Conservation (phyloP, 2,888 invertebrate species). For the Cinara cedri region DNA sequence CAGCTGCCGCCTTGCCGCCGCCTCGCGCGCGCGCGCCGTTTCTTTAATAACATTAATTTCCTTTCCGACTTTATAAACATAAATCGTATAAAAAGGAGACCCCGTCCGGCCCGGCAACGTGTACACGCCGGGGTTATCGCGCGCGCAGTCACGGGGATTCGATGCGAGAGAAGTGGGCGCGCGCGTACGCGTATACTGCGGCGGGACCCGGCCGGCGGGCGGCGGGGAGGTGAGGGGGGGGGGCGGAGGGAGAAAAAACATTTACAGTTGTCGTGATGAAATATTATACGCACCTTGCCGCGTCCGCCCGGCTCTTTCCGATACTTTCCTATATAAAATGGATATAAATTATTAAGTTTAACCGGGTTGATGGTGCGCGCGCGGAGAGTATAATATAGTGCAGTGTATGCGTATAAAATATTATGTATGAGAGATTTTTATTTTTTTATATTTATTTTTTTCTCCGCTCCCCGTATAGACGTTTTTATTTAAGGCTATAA, state of each 20-base stretch:
- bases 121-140: slow-evolving; percentile 41
- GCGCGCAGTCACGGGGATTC: slow-evolving; percentile 6
- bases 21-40: no score
- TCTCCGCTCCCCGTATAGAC: not conserved
- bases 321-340: slow-evolving; percentile 29
- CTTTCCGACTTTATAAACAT: slow-evolving; percentile 40
- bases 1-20: slow-evolving; percentile 28
- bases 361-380: slow-evolving; percentile 13
- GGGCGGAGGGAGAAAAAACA: not conserved
- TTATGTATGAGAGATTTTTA: slow-evolving; percentile 3
- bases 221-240: not conserved
- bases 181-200: not conserved
- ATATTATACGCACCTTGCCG: slow-evolving; percentile 19
- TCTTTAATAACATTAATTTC: slow-evolving; percentile 49
- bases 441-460: not conserved
- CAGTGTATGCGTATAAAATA: not conserved
- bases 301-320: not conserved
- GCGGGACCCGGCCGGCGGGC: not conserved
- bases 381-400: not conserved
- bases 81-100: slow-evolving; percentile 41
- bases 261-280: slow-evolving; percentile 46
- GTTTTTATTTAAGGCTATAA: slow-evolving; percentile 25
- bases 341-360: slow-evolving; percentile 46
- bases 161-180: no score
- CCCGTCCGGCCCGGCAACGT: not conserved